Evolutionary conservation across 2,888 invertebrate species (phyloP), one percentile per base, ranked within the genome.

Genomic region (Eledona agricola): DNA sequence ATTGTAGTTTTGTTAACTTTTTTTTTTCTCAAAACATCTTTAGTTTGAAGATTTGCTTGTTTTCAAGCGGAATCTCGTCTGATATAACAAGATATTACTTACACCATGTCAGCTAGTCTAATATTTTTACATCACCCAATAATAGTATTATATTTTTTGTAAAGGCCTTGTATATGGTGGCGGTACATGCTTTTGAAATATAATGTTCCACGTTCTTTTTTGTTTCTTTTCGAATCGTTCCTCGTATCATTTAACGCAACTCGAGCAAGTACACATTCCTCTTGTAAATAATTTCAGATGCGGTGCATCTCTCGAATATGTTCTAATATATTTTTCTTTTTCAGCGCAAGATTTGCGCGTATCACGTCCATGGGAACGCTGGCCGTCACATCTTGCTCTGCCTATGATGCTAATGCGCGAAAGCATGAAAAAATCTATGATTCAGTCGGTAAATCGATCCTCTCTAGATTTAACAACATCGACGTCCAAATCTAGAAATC

Each of bases 371-470:
- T 87, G 87, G 87, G 86, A 85, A 66, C 84, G 84, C 76, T 87
- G 87, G 87, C 87, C 87, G 67, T 85, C 87, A 64, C 80, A 89
- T 65, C 78, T 90, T 75, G 88, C 89, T 66, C 80, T 87, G 78
- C 87, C 87, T 51, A 80, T 86, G 74, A 83, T 85, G 71, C 79
- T 81, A 62, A 76, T 83, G 72, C 79, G 83, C 31, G 83, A 82
- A 67, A 78, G 73, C 50, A 72, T 77, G 72, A 75, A 74, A 60
- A 74, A 76, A 50, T 75, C 74, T 6, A 72, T 75, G 68, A 66
- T 75, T 11, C 70, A 70, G 51, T 65, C 71, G 3, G 58, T 71
- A 11, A 63, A 50, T 60, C 66, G 43, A 58, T 58, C 67, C 53
- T 50, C 66, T 16, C 20, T 65, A 38, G 64, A 66, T 35, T 56